Percentiles rank a stretch among this genome's conserved stretches.
Evolutionary conservation across 2,888 invertebrate genomes (phyloP).

Genomic region (Deilephila porcellus): DNA sequence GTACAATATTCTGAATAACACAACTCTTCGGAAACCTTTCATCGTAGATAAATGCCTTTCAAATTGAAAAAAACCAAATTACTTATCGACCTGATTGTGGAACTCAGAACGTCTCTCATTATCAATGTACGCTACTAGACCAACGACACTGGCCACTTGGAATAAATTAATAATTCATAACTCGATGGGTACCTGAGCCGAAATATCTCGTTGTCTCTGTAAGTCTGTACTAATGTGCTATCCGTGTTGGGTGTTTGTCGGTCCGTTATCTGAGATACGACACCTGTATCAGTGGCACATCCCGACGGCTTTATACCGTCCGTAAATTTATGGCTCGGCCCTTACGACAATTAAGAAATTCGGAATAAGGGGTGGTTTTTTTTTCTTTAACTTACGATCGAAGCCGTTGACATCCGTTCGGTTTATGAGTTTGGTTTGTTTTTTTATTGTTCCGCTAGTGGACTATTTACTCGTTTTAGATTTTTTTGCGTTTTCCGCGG

Average conservation of each 20-base stretch:
- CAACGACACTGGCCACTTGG: too few species aligned
- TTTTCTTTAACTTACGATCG: constrained; percentile 30
- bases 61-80: too few species aligned
- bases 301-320: constrained; percentile 77
- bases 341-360: constrained; percentile 65
- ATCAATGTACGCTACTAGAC: too few species aligned
- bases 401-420: constrained; percentile 28
- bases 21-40: too few species aligned
- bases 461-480: not conserved
- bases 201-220: constrained; percentile 49
- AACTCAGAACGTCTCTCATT: too few species aligned
- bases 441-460: constrained; percentile 12
- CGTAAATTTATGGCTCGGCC: constrained; percentile 76
- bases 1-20: too few species aligned
- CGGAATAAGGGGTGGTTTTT: constrained; percentile 43
- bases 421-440: constrained; percentile 27
- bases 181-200: constrained; percentile 42
- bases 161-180: constrained; percentile 36
- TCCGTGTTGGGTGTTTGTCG: constrained; percentile 75
- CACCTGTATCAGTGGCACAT: constrained; percentile 82
- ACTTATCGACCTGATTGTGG: too few species aligned
- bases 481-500: not conserved
- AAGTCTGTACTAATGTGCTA: constrained; percentile 74
- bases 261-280: constrained; percentile 76
- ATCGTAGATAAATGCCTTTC: too few species aligned